Base-by-base conservation (phyloP, 2,797 vertebrate species). In the Holocentrus rufus region DNA sequence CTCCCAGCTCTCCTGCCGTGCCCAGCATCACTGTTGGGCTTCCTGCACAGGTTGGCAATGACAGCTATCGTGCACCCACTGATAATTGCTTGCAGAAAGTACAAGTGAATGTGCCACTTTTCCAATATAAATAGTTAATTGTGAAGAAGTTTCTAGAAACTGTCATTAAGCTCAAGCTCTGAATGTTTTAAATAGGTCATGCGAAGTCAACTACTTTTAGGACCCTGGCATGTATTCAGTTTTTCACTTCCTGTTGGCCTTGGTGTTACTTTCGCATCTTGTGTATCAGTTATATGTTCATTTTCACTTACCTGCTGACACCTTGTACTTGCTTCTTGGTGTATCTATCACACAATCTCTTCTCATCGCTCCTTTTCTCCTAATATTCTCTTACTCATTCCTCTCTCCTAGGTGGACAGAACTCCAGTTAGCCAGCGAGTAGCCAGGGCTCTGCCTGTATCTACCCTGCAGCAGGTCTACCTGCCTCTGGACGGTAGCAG, bases 1-100 rank as follows among this genome's bases (percentile, higher is more conserved):
- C 85, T 13, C 54, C 72, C 58, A 81, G 91, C 25, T 77, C 90
- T 17, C 85, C 91, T 68, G 90, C 93, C 55, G 93, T 92, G 89
- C 94, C 90, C 90, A 94, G 94, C 83, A 94, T 96, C 89, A 95
- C 94, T 0, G 92, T 95, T 82, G 95, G 95, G 31, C 88, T 95
- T 65, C 95, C 95, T 2, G 94, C 95, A 66, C 91, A 95, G 82
- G 82, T 92, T 55, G 80, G 76, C 20, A 52, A 27, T 1, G 0
- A 36, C 7, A 15, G 22, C 10, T 2, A 31, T 10, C 2, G 17
- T 4, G 31, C 5, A 34, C 61, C 30, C 27, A 9, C 34, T 54
- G 5, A 49, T 23, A 71, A 49, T 49, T n/a, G n/a, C n/a, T 18
- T n/a, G 18, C 18, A 23, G 39, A 62, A 67, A 42, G 17, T 55